phyloP scores from a whole-genome alignment of 2,797 vertebrate genomes.

The Characodon lateralis region DNA sequence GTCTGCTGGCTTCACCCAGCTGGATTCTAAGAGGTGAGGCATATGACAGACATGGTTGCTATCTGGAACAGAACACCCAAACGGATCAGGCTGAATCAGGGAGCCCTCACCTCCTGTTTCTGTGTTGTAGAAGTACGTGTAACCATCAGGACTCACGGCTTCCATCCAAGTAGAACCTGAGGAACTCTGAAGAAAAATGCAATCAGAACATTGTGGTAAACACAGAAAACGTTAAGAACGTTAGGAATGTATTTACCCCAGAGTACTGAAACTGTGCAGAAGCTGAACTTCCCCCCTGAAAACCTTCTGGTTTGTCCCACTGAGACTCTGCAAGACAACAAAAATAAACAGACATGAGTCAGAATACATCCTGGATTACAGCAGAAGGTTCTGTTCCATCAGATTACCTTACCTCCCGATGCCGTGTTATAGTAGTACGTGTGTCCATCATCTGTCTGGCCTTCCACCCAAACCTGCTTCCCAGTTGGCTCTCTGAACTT shows the following conservation, averaged over 20 bases:
- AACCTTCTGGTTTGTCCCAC: constrained; percentile 89
- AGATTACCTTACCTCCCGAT: constrained; percentile 86
- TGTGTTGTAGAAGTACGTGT: constrained; percentile 92
- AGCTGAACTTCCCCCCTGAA: constrained; percentile 70
- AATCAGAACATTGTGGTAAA: neutral
- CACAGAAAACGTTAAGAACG: neutral
- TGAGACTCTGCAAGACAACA: constrained; percentile 82
- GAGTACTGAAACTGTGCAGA: constrained; percentile 18
- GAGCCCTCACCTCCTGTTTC: constrained; percentile 85
- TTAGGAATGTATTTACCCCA: constrained; percentile 44
- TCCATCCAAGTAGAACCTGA: constrained; percentile 84
- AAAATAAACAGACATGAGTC: neutral
- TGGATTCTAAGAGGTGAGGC: constrained; percentile 84
- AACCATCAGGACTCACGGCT: constrained; percentile 89
- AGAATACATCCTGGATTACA: neutral
- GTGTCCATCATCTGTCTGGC: constrained; percentile 83
- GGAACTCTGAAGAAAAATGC: constrained; percentile 67
- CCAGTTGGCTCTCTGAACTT: constrained; percentile 34
- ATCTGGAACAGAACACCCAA: neutral
- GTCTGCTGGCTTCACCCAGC: constrained; percentile 90
- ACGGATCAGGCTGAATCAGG: neutral
- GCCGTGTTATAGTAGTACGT: constrained; percentile 89
- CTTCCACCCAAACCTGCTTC: constrained; percentile 83
- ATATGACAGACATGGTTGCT: neutral
- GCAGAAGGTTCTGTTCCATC: neutral